Evolutionary conservation across 2,113 vertebrate genomes (phyloP).

Genomic region (Stictonetta naevosa): DNA sequence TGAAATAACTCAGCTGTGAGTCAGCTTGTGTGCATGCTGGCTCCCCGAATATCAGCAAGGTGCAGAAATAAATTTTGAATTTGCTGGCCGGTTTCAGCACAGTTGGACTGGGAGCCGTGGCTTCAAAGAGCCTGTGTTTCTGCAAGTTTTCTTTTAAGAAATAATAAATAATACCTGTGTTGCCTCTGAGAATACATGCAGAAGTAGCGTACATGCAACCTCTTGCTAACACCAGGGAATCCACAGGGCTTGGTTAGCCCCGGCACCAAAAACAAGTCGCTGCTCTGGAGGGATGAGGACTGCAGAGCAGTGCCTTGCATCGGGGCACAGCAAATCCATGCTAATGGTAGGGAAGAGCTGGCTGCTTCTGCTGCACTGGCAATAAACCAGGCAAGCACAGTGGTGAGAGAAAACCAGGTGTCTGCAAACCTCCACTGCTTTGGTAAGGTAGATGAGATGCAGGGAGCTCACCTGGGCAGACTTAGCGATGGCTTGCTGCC

Average conservation of each 20-base stretch:
- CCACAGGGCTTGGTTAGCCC: neutral
- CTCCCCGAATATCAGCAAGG: neutral
- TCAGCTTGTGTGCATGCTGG: neutral
- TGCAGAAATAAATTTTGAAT: neutral
- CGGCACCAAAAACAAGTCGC: fast-evolving
- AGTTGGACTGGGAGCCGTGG: neutral
- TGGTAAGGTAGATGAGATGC: neutral
- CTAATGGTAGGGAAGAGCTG: neutral
- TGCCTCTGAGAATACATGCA: fast-evolving
- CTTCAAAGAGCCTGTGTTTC: neutral
- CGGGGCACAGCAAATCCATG: fast-evolving
- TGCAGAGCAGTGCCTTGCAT: fast-evolving
- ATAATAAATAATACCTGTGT: neutral
- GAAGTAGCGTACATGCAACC: fast-evolving
- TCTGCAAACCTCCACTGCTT: neutral
- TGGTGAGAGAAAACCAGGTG: fast-evolving
- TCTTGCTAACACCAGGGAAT: no score
- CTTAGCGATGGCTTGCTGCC: neutral
- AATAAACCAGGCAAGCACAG: neutral
- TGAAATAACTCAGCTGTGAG: neutral
- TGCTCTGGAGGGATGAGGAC: fast-evolving
- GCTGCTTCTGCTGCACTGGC: neutral
- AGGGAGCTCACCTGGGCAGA: neutral
- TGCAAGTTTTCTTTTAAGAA: neutral
- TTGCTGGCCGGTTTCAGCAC: neutral